Percentiles rank a stretch among this genome's conserved stretches.
Evolutionary conservation across 2,888 invertebrate species (phyloP).

Genomic region (Cerastoderma edule): DNA sequence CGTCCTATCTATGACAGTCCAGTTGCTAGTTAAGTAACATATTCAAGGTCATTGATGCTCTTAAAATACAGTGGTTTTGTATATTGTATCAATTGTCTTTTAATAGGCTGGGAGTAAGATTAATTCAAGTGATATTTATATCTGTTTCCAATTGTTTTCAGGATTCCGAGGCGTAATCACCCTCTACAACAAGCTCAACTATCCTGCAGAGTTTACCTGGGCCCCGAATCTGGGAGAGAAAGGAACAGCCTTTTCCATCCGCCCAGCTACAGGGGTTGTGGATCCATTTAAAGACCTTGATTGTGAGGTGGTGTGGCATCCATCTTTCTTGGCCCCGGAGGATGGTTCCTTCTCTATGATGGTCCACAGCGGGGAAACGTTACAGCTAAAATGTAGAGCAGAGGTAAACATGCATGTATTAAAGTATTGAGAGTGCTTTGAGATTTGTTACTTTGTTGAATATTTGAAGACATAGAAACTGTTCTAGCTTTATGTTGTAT

Average conservation of each 20-base stretch:
- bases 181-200: conserved; percentile 81
- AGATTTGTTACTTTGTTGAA: no score
- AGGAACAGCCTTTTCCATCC: conserved; percentile 83
- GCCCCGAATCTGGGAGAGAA: conserved; percentile 81
- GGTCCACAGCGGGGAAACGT: conserved; percentile 78
- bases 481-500: no score
- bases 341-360: conserved; percentile 81
- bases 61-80: no score
- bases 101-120: no score
- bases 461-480: no score
- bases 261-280: conserved; percentile 83
- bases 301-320: conserved; percentile 84
- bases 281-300: conserved; percentile 81
- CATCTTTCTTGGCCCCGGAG: conserved; percentile 82
- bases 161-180: conserved; percentile 82
- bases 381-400: conserved; percentile 79
- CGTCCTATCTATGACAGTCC: no score
- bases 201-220: conserved; percentile 83
- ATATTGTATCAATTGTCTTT: no score
- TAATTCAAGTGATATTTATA: no score
- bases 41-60: no score
- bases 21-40: no score
- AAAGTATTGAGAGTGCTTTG: no score
- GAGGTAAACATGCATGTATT: conserved; percentile 79
- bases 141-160: no score